phyloP scores from a whole-genome alignment of 2,888 invertebrate genomes.

The Sisyra nigra region DNA sequence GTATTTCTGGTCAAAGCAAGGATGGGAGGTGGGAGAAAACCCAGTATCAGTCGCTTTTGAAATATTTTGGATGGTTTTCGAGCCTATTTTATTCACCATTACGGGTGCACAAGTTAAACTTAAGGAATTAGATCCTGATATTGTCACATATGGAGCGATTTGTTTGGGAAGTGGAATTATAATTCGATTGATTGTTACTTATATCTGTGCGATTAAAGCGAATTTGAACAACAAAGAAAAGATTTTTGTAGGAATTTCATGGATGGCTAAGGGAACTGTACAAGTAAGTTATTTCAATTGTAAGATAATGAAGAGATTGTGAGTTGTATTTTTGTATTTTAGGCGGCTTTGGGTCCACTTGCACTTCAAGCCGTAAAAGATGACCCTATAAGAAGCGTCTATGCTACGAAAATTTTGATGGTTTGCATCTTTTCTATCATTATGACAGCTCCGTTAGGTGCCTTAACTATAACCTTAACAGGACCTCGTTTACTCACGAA shows the following conservation, averaged over 20 bases:
- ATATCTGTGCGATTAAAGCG: conserved; percentile 54
- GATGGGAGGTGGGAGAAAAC: conserved; percentile 77
- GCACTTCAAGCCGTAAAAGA: conserved; percentile 46
- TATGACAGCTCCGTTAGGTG: conserved; percentile 70
- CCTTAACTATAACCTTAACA: conserved; percentile 62
- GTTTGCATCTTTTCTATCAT: conserved; percentile 69
- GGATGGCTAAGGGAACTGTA: conserved; percentile 97
- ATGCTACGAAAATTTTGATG: conserved; percentile 57
- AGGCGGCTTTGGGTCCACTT: conserved; percentile 71
- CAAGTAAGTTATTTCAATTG: conserved; percentile 45
- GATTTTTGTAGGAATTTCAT: conserved; percentile 76
- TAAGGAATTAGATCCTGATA: conserved; percentile 46
- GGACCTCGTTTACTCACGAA: conserved; percentile 65
- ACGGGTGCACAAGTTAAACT: conserved; percentile 85
- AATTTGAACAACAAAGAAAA: conserved; percentile 78
- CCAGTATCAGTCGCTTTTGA: conserved; percentile 78
- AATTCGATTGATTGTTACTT: conserved; percentile 48
- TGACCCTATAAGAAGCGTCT: conserved; percentile 29
- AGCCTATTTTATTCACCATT: conserved; percentile 83
- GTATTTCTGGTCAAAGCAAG: conserved; percentile 65
- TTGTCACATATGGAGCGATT: conserved; percentile 52
- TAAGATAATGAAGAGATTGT: neutral
- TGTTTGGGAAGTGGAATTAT: conserved; percentile 49
- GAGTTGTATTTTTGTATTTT: conserved; percentile 13
- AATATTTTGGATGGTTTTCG: conserved; percentile 90